Evolutionary conservation across 1,140 invertebrate species (phyloP).

Genomic region (Zophobas morio): DNA sequence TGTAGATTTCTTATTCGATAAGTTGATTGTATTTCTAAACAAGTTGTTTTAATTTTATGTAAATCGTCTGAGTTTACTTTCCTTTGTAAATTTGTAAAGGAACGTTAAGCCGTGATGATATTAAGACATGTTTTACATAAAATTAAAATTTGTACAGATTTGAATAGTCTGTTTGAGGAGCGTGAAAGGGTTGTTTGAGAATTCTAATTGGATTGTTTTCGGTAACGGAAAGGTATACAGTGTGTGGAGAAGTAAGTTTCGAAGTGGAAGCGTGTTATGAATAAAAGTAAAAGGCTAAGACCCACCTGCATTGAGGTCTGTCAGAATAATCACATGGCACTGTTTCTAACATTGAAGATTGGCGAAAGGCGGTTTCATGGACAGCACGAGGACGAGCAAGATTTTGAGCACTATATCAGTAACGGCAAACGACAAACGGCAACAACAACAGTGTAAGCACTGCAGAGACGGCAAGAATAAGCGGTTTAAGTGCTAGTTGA

Average conservation of each 20-base stretch:
- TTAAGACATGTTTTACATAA: not conserved
- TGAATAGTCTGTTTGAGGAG: not conserved
- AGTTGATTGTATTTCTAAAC: not conserved
- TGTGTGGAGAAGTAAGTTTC: constrained; percentile 1
- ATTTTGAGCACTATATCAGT: constrained; percentile 50
- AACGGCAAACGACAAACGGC: constrained; percentile 46
- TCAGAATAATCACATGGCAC: constrained; percentile 60
- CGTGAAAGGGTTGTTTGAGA: not conserved
- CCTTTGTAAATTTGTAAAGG: not conserved
- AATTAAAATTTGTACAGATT: constrained; percentile 4
- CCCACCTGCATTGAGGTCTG: constrained; percentile 62
- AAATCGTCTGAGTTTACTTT: not conserved
- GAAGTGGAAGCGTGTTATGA: constrained; percentile 14
- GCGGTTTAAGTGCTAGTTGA: constrained; percentile 52
- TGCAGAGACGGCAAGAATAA: constrained; percentile 55
- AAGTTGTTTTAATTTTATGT: constrained; percentile 19
- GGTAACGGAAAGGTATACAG: not conserved
- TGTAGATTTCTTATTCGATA: too few species aligned
- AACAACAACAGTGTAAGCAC: constrained; percentile 55
- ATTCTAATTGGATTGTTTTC: not conserved
- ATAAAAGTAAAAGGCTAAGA: constrained; percentile 31
- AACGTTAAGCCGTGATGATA: not conserved
- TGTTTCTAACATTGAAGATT: constrained; percentile 62
- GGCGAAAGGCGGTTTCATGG: constrained; percentile 54
- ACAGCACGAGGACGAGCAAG: constrained; percentile 52